Conservation (phyloP, 2,113 vertebrate species). For the Leptosomus discolor region DNA sequence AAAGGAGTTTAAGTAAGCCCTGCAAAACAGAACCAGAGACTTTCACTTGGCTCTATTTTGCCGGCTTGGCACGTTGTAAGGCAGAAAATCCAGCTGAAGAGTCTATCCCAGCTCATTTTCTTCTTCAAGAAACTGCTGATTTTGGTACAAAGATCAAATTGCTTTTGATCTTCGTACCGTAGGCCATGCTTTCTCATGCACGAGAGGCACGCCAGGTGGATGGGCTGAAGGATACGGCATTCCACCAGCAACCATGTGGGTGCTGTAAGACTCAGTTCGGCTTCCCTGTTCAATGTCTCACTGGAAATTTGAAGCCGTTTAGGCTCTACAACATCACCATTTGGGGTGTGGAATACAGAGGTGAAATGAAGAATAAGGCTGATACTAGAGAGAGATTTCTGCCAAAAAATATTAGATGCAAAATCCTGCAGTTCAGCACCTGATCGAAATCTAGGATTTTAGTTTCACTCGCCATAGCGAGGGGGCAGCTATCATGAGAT, state of each 20-base stretch:
- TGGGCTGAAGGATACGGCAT: background rate
- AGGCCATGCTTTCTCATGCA: rapidly evolving
- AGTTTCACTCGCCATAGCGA: background rate
- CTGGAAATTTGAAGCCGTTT: background rate
- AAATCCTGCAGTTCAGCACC: background rate
- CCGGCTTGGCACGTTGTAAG: background rate
- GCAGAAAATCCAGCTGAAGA: background rate
- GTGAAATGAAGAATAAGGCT: background rate
- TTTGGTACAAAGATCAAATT: background rate
- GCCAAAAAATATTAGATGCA: rapidly evolving
- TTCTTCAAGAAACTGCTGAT: background rate
- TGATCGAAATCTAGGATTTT: background rate
- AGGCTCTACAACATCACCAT: background rate
- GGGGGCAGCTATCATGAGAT: background rate
- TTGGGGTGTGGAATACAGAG: background rate
- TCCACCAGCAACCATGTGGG: rapidly evolving
- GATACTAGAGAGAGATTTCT: background rate
- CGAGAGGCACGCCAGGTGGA: background rate
- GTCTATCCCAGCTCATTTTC: background rate
- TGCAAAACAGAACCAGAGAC: background rate
- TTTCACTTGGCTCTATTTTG: background rate
- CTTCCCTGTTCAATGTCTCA: background rate
- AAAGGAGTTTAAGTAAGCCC: background rate
- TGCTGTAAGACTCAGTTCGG: background rate
- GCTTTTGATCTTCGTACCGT: too few relatives aligned